Percentiles rank a stretch among this genome's conserved stretches.
Conservation (phyloP, 2,888 invertebrate species). For the Cerceris ruficornis region DNA sequence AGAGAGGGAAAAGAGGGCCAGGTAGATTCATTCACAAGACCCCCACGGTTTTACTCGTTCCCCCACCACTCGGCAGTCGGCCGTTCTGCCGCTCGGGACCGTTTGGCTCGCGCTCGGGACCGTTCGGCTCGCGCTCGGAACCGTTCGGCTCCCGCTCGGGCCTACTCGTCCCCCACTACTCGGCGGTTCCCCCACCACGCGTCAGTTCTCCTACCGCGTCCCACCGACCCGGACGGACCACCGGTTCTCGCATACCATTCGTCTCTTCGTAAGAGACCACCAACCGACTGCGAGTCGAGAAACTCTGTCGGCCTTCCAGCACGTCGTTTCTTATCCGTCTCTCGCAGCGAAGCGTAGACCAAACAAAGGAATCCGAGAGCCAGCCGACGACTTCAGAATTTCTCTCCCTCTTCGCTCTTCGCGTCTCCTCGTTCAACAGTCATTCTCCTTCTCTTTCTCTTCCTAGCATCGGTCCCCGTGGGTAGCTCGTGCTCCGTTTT, state of each 20-base stretch:
- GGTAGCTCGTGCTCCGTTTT: conserved; percentile 17
- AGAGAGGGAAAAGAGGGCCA: conserved; percentile 37
- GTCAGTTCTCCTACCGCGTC: conserved; percentile 41
- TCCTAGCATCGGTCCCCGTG: conserved; percentile 16
- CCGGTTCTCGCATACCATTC: conserved; percentile 60
- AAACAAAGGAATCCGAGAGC: conserved; percentile 70
- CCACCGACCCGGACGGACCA: conserved; percentile 37
- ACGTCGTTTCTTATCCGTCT: conserved; percentile 72
- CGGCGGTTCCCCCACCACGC: conserved; percentile 36
- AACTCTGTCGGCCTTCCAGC: conserved; percentile 66
- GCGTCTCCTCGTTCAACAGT: background rate
- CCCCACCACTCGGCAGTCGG: background rate
- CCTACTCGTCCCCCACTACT: conserved; percentile 43
- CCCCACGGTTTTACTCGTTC: conserved; percentile 57
- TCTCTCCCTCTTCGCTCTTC: conserved; percentile 16
- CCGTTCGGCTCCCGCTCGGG: conserved; percentile 49
- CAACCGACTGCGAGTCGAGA: conserved; percentile 67
- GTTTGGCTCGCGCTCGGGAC: conserved; percentile 50
- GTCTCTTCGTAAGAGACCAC: conserved; percentile 63
- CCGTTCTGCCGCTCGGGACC: no score
- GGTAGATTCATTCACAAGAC: conserved; percentile 76
- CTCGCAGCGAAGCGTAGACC: conserved; percentile 68
- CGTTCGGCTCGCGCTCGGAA: conserved; percentile 38
- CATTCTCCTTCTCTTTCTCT: conserved; percentile 6
- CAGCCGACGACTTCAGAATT: conserved; percentile 55